Evolutionary conservation across 2,113 vertebrate genomes (phyloP).

Genomic region (Podarcis muralis): DNA sequence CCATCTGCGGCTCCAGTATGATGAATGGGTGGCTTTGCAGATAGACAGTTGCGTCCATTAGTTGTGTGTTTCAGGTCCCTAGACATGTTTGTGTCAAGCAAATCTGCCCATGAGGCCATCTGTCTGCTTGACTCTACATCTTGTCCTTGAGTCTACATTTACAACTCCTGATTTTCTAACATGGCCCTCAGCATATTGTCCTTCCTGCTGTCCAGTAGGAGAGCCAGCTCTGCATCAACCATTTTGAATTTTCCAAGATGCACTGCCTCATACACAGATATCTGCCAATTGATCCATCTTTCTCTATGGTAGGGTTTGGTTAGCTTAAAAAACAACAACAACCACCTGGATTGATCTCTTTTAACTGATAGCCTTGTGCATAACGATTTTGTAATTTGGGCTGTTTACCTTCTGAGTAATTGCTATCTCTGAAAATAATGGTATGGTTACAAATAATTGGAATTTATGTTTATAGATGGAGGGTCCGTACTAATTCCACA

Average conservation of each 20-base stretch:
- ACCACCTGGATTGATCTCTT: conserved; percentile 6
- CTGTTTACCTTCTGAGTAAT: conserved; percentile 34
- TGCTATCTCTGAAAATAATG: conserved; percentile 27
- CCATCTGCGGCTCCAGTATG: background rate
- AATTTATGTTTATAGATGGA: conserved; percentile 9
- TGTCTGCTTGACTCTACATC: background rate
- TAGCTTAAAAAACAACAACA: background rate
- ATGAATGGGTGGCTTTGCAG: conserved; percentile 17
- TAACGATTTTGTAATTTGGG: conserved; percentile 38
- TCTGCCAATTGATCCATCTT: background rate
- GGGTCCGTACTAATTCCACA: background rate
- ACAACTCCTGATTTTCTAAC: background rate
- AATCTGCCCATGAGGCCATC: background rate
- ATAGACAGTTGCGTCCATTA: conserved; percentile 28
- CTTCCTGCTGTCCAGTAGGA: background rate
- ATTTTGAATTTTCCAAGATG: background rate
- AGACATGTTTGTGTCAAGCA: conserved; percentile 25
- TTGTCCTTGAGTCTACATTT: background rate
- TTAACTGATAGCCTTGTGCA: conserved; percentile 19
- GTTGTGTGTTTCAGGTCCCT: conserved; percentile 37
- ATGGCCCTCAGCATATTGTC: background rate
- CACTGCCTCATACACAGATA: background rate
- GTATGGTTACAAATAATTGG: conserved; percentile 26
- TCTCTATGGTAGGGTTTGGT: background rate
- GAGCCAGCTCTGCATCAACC: background rate